Base-by-base conservation (phyloP, 2,797 vertebrate species). In the Hydrolagus colliei region DNA sequence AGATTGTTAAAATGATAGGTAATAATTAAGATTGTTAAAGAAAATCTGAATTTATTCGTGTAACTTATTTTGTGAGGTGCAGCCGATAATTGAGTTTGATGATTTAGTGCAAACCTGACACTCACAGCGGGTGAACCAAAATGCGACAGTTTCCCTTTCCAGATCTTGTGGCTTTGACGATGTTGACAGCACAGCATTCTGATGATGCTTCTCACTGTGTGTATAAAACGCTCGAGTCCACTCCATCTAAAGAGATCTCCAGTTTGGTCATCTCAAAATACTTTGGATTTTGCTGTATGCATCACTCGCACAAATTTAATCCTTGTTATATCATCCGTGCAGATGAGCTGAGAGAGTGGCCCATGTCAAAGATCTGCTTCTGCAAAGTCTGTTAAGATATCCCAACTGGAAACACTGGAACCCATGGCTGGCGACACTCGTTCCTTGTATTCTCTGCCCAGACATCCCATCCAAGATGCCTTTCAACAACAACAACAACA, bases 301-400 rank as follows among this genome's bases (percentile, higher is more conserved):
- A 27, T n/a, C n/a, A 27, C 27, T 52, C 6, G 41, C 41, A 6
- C 41, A 27, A n/a, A 16, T 68, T 71, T 71, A 71, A 84, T 52
- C 16, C 35, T 67, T 52, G 52, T 68, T 71, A 41, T 84, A 35
- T 84, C 27, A 84, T 84, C 71, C 20, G 6, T 84, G 27, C 79
- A 84, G 79, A 52, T 32, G 20, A 67, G 35, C 65, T 68, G 79
- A 35, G 79, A 84, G 32, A 71, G 65, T 71, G 79, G 79, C 79
- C 65, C n/a, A 41, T 84, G 79, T 84, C 79, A 27, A 62, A 67
- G 32, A 84, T 84, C 79, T 84, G 79, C n/a, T 84, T 84, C 68
- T 84, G 79, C 79, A 84, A 84, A 67, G 79, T 84, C 35, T 84
- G 79, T 63, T 84, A 63, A 84, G 68, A 18, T 35, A 71, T 41